Evolutionary conservation across 2,113 vertebrate species (phyloP), one percentile per base, ranked within the genome.

Genomic region (Mustela lutreola): DNA sequence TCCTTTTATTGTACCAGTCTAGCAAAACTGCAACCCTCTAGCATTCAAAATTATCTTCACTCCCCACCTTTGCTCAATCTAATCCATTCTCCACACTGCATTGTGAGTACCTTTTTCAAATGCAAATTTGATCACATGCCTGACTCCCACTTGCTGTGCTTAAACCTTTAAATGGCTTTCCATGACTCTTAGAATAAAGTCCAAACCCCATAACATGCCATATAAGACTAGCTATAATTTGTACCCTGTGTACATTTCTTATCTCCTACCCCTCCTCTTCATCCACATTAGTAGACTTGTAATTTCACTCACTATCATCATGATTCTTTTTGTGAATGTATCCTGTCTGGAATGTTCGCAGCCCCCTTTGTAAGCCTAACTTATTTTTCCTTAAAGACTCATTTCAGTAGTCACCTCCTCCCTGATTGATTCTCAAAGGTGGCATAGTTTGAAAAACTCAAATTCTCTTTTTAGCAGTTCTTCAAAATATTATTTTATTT

Each of bases 391-490:
- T 71, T 94, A 86, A 76, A 95, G 53, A 86, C 24, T 89, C 78
- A 48, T 86, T n/a, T 82, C 65, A 28, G 33, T 73, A 80, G 90
- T n/a, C 42, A 83, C 15, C 31, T n/a, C 36, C 26, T 91, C 45
- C 11, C 3, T 22, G 53, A 91, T 45, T 80, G 92, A 94, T 18
- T 96, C 79, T 89, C 78, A 93, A 94, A 95, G 16, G 22, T 91
- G n/a, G 93, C 45, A 65, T 39, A 53, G 89, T 33, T 93, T 97
- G 73, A 81, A 95, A 95, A 97, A 95, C n/a, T 91, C 71, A 85
- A 86, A 75, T 86, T 96, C 24, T 71, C 19, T 73, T 63, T 63
- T 80, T 76, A 39, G 21, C 22, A 60, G 26, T 80, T 73, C 63
- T 92, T 81, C 42, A 63, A 71, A 21, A 39, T 87, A 53, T 81